A percentile compares a stretch with the other conserved stretches of the same genome.
Evolutionary conservation across 2,888 invertebrate genomes (phyloP).

Genomic region (Cephonodes hylas): DNA sequence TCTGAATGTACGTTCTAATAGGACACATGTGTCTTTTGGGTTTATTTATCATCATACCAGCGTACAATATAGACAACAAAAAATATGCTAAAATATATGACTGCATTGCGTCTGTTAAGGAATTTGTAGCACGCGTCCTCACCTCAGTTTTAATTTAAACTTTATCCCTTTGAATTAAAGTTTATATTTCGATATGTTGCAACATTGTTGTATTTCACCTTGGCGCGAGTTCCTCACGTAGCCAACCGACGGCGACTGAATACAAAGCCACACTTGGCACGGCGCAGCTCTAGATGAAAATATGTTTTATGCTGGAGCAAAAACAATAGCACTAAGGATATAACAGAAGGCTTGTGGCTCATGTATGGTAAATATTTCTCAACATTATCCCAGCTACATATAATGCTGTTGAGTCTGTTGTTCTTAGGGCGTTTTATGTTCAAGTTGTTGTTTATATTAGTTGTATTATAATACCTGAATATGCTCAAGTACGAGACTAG

Average conservation of each 20-base stretch:
- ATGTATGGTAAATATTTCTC: slow-evolving; percentile 2
- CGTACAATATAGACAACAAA: slow-evolving; percentile 10
- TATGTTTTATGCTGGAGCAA: slow-evolving; percentile 15
- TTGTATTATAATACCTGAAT: too few relatives aligned
- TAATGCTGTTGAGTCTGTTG: too few relatives aligned
- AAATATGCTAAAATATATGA: slow-evolving; percentile 20
- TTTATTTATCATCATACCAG: too few relatives aligned
- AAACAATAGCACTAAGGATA: slow-evolving; percentile 11
- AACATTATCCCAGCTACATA: background rate
- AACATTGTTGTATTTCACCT: slow-evolving; percentile 24
- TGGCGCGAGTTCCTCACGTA: slow-evolving; percentile 32
- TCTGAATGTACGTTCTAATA: too few relatives aligned
- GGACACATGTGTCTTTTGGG: too few relatives aligned
- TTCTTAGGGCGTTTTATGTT: too few relatives aligned
- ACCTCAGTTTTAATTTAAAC: slow-evolving; percentile 14
- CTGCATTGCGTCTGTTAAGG: slow-evolving; percentile 30
- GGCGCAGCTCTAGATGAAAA: slow-evolving; percentile 13
- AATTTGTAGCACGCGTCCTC: slow-evolving; percentile 5
- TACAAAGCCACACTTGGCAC: slow-evolving; percentile 28
- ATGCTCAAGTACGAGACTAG: too few relatives aligned
- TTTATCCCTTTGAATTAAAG: slow-evolving; percentile 18
- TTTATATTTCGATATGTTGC: slow-evolving; percentile 15
- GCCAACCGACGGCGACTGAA: slow-evolving; percentile 27
- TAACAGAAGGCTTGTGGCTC: background rate
- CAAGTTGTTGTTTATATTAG: too few relatives aligned